phyloP scores from a whole-genome alignment of 2,797 vertebrate species.

The Scolopax bukidnonensis region DNA sequence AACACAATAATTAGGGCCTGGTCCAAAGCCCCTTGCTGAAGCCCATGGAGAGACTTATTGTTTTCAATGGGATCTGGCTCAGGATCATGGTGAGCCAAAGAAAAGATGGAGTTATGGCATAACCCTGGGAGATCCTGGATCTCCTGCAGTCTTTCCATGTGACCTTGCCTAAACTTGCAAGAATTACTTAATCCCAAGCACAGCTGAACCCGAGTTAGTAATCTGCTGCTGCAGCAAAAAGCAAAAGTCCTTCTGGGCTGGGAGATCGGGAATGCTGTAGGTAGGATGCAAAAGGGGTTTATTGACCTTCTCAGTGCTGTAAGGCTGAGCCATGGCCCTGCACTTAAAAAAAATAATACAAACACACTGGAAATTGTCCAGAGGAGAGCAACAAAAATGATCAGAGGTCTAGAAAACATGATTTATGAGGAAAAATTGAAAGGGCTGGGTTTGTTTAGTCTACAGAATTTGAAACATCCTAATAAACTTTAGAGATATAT shows the following conservation, averaged over 20 bases:
- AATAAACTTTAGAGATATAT: neutral
- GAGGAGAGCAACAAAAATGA: slow-evolving; percentile 21
- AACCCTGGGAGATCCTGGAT: slow-evolving; percentile 16
- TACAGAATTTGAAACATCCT: slow-evolving; percentile 7
- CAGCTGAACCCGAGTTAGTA: neutral
- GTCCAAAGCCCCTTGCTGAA: slow-evolving; percentile 11
- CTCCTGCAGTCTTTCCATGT: neutral
- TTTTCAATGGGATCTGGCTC: neutral
- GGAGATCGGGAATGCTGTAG: neutral
- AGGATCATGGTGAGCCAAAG: neutral
- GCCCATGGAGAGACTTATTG: neutral
- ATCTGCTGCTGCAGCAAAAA: neutral
- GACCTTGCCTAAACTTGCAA: slow-evolving; percentile 8
- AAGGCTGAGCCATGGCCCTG: neutral
- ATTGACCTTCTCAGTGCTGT: neutral
- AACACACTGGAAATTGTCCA: slow-evolving; percentile 31
- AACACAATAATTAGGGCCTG: neutral
- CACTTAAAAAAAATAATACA: neutral
- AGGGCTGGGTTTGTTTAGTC: slow-evolving; percentile 62
- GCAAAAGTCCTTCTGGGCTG: neutral
- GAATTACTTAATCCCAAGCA: neutral
- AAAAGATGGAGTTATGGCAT: neutral
- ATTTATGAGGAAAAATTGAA: slow-evolving; percentile 40
- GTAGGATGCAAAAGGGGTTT: neutral
- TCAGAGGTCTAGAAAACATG: slow-evolving; percentile 39